Percentiles rank a stretch among this genome's conserved stretches.
Conservation (phyloP, 1,140 invertebrate species). For the Melanaphis sacchari region DNA sequence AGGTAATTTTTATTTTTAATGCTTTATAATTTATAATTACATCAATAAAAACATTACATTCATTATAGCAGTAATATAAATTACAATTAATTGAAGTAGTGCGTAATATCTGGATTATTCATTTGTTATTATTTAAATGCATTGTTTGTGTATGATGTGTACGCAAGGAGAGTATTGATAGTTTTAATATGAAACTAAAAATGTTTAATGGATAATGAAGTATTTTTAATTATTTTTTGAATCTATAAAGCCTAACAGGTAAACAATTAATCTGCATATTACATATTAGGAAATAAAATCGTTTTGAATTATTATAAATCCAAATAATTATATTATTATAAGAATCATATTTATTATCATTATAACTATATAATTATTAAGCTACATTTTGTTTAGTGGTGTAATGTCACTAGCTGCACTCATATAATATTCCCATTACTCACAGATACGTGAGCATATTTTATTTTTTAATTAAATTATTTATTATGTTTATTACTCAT, state of each 20-base stretch:
- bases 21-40: constrained; percentile 28
- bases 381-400: neutral
- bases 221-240: neutral
- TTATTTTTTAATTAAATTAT: neutral
- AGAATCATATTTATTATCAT: neutral
- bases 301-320: neutral
- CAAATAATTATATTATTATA: neutral
- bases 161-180: neutral
- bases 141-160: neutral
- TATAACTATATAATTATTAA: neutral
- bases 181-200: neutral
- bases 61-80: constrained; percentile 4
- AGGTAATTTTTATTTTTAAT: constrained; percentile 36
- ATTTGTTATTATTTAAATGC: neutral
- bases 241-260: neutral
- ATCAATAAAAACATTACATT: constrained; percentile 9
- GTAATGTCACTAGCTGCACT: neutral
- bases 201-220: neutral
- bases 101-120: neutral
- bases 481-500: neutral
- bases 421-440: neutral
- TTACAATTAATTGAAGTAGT: neutral
- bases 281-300: neutral
- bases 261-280: no score
- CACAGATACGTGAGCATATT: neutral